Evolutionary conservation across 2,113 vertebrate genomes (phyloP).

Genomic region (Stictonetta naevosa): DNA sequence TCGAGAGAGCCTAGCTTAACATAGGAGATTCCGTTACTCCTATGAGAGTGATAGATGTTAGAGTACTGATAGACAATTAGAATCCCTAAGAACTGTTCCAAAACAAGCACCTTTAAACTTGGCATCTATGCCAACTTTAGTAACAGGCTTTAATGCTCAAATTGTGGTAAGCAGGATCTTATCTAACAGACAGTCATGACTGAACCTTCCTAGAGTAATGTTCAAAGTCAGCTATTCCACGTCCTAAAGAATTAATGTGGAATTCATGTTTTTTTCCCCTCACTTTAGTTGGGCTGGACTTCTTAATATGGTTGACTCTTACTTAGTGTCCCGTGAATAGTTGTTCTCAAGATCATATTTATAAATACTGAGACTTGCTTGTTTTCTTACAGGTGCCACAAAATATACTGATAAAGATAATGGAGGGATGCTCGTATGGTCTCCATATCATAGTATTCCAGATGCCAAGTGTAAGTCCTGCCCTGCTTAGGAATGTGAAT

Average conservation of each 20-base stretch:
- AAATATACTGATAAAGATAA: conserved; percentile 95
- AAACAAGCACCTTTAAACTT: neutral
- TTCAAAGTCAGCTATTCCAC: neutral
- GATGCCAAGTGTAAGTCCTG: conserved; percentile 90
- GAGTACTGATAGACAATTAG: neutral
- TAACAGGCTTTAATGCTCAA: neutral
- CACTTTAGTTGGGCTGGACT: neutral
- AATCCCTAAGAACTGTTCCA: neutral
- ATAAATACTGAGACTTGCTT: conserved; percentile 23
- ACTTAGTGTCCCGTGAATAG: neutral
- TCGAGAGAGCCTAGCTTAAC: neutral
- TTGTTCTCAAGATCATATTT: neutral
- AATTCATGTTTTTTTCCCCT: rapidly evolving
- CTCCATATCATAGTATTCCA: conserved; percentile 89
- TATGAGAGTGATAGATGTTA: neutral
- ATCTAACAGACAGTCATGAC: neutral
- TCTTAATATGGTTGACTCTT: neutral
- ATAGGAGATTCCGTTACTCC: neutral
- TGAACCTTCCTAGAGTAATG: neutral
- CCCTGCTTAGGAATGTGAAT: neutral
- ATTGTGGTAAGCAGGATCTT: neutral
- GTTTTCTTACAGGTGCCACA: conserved; percentile 85
- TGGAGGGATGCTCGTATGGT: conserved; percentile 98
- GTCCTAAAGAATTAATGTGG: neutral
- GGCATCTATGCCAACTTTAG: neutral